phyloP scores from a whole-genome alignment of 2,888 invertebrate genomes.

The Parochlus steinenii region DNA sequence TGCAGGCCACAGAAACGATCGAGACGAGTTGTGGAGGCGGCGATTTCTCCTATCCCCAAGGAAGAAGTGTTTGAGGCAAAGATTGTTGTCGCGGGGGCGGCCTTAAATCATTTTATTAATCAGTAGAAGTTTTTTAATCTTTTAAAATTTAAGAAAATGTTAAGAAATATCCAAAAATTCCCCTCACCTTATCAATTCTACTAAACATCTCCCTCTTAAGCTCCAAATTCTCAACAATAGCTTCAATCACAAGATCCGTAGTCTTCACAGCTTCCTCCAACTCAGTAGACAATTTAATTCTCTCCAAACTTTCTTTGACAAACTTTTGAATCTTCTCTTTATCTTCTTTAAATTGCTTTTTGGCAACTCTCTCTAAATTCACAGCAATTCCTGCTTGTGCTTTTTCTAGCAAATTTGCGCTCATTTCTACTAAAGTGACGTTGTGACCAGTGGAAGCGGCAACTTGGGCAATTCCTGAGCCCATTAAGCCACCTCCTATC shows the following conservation, averaged over 20 bases:
- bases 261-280: conserved; percentile 42
- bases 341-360: conserved; percentile 56
- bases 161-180: neutral
- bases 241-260: conserved; percentile 70
- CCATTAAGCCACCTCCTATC: conserved; percentile 78
- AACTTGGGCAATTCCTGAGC: conserved; percentile 82
- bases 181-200: conserved; percentile 45
- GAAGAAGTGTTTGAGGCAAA: conserved; percentile 86
- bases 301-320: conserved; percentile 40
- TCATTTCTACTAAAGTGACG: conserved; percentile 66
- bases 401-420: conserved; percentile 51
- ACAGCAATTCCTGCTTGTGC: conserved; percentile 50
- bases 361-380: conserved; percentile 58
- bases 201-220: conserved; percentile 61
- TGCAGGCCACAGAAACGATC: conserved; percentile 73
- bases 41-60: conserved; percentile 66
- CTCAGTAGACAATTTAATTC: conserved; percentile 45
- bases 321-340: conserved; percentile 48
- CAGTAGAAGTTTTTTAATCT: neutral
- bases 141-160: neutral
- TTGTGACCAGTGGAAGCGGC: conserved; percentile 69
- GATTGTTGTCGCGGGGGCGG: conserved; percentile 34
- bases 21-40: conserved; percentile 50
- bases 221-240: conserved; percentile 69
- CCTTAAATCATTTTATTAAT: neutral